Percentiles rank a stretch among this genome's conserved stretches.
phyloP scores from a whole-genome alignment of 2,888 invertebrate genomes.

The Eupsilia transversa region DNA sequence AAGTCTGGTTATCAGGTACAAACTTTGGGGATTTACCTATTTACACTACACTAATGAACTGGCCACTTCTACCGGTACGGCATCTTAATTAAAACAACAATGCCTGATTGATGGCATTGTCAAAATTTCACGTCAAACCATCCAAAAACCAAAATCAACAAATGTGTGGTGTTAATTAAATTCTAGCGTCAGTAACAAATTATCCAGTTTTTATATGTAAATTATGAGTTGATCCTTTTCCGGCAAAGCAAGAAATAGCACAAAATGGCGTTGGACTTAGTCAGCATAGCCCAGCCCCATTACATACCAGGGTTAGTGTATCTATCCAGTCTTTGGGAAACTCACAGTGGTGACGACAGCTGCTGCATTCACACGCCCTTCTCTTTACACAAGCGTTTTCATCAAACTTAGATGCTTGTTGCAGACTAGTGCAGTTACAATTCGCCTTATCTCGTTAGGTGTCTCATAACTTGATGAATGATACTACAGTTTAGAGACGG shows the following conservation, averaged over 20 bases:
- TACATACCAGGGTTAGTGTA: conserved; percentile 93
- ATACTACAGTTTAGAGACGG: conserved; percentile 1
- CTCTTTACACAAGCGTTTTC: not conserved
- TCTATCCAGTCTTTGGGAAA: conserved; percentile 5
- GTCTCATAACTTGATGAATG: conserved; percentile 2
- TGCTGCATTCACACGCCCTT: not conserved
- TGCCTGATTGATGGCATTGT: too few species aligned
- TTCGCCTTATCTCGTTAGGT: not conserved
- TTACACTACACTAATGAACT: conserved; percentile 4
- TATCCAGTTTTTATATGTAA: conserved; percentile 64
- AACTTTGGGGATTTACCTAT: conserved; percentile 1
- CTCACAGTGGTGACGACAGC: not conserved
- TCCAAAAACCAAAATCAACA: conserved; percentile 66
- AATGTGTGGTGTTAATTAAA: conserved; percentile 62
- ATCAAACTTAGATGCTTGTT: not conserved
- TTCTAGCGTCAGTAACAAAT: conserved; percentile 41
- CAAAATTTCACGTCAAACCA: conserved; percentile 61
- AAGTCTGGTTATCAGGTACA: not conserved
- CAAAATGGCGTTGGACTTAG: conserved; percentile 89
- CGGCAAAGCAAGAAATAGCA: conserved; percentile 53
- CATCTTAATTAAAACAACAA: conserved; percentile 36
- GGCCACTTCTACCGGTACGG: conserved; percentile 16
- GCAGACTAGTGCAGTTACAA: not conserved
- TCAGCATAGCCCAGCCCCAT: conserved; percentile 93
- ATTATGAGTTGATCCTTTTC: conserved; percentile 74